Evolutionary conservation across 1,140 invertebrate species (phyloP).

Genomic region (Apolygus lucorum): DNA sequence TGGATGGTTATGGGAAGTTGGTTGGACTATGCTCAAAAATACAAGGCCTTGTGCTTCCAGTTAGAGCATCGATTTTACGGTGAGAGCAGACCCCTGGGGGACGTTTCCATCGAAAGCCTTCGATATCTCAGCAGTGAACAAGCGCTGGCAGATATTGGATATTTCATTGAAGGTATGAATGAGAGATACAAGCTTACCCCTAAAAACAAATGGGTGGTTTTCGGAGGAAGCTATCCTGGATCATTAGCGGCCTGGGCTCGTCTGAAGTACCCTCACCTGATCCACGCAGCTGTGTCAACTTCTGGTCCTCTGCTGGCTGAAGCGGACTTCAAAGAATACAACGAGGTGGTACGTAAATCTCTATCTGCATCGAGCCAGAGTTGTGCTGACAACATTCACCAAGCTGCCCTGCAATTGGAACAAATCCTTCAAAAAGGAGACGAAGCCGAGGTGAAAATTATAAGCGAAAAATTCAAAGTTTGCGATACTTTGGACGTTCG

Average conservation of each 20-base stretch:
- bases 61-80: constrained; percentile 92
- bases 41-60: constrained; percentile 73
- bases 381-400: constrained; percentile 54
- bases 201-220: constrained; percentile 76
- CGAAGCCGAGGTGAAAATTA: not conserved
- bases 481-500: constrained; percentile 64
- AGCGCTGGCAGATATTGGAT: constrained; percentile 77
- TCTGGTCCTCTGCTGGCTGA: constrained; percentile 78
- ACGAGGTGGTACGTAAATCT: constrained; percentile 58
- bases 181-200: constrained; percentile 49
- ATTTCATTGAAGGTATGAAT: constrained; percentile 65
- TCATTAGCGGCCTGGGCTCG: constrained; percentile 83
- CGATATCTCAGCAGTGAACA: constrained; percentile 72
- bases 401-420: constrained; percentile 55
- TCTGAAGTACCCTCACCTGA: constrained; percentile 80
- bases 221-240: constrained; percentile 89
- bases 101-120: constrained; percentile 61
- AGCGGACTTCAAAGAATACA: constrained; percentile 75
- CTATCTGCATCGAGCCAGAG: constrained; percentile 50
- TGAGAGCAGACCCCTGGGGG: constrained; percentile 70
- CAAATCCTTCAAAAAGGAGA: not conserved
- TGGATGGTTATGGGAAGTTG: constrained; percentile 80
- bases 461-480: constrained; percentile 46
- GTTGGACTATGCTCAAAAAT: constrained; percentile 71
- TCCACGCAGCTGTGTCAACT: constrained; percentile 74